These are phyloP conservation scores for Rhopalosiphum nymphaeae DNA, from an alignment of 2,888 invertebrate species.

Conservation along the genomic window DNA sequence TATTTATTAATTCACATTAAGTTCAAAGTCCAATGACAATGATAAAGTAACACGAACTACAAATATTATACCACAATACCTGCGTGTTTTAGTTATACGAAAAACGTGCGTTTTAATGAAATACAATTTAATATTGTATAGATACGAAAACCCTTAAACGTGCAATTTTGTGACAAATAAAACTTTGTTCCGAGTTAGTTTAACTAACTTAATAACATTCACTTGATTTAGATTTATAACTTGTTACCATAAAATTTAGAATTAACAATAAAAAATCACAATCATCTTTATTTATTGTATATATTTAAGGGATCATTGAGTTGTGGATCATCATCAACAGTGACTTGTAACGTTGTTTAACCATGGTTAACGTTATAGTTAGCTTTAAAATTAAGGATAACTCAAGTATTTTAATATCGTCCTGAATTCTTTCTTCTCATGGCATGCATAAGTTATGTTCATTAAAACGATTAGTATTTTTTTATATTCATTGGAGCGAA, in stretches of 20 bases:
- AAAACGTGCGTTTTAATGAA: neutral
- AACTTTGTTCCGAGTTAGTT: neutral
- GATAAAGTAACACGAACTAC: neutral
- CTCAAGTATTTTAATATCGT: neutral
- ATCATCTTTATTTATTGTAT: neutral
- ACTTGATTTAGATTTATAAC: neutral
- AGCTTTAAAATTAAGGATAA: neutral
- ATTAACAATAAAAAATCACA: neutral
- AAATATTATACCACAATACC: neutral
- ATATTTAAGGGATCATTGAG: neutral
- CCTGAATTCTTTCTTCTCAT: neutral
- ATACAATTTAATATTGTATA: neutral
- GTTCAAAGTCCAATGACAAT: no score
- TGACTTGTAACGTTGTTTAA: neutral
- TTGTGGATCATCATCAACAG: neutral
- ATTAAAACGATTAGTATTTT: neutral
- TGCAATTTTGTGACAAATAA: neutral
- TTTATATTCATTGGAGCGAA: neutral
- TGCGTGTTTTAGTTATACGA: neutral
- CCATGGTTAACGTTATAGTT: neutral
- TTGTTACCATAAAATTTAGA: neutral
- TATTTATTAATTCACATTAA: neutral
- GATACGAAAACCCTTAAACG: neutral
- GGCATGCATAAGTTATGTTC: neutral
- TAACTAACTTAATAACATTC: neutral